Evolutionary conservation across 2,797 vertebrate genomes (phyloP), one percentile per base, ranked within the genome.

Genomic region (Coregonus sp.): DNA sequence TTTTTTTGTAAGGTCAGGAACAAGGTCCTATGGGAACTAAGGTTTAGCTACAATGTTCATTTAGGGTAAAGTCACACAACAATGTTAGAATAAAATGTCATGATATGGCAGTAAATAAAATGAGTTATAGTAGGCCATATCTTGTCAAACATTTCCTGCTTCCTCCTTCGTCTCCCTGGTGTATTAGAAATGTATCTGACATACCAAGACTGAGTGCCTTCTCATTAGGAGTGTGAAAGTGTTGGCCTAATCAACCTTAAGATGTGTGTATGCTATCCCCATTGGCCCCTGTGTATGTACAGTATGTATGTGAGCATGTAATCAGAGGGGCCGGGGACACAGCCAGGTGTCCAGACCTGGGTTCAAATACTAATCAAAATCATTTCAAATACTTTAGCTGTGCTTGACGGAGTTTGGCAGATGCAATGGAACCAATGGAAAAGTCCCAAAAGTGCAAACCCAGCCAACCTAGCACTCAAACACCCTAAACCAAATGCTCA

Each of bases 231-330:
- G 71, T 20, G 31, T 72, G 51, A 72, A 72, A 72, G 14, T 16
- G 59, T 82, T 84, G 47, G 47, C 70, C 47, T 20, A 77, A 83
- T 79, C 77, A 72, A 81, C 50, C 7, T 51, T 83, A 75, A 78
- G 75, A 72, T 79, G 84, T 88, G 85, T 87, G 88, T 79, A 86
- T 81, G 47, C 72, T 72, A 4, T 85, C 73, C 76, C 63, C 73
- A 80, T 86, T 84, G 78, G 77, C 51, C 31, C 0, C 72, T 78
- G 40, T 74, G 59, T 59, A 74, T 86, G 67, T 40, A 70, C 81
- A 68, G 59, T 59, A 74, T 86, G 67, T 40, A 70, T 81, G 70
- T 0, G 40, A 5, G 4, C 52, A 18, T 18, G 15, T 56, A 47
- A 47, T 47, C 40, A 54, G 52, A 54, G 16, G 50, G 16, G 16